Base-by-base conservation (phyloP, 2,888 invertebrate species). In the Loripinus fragilis region DNA sequence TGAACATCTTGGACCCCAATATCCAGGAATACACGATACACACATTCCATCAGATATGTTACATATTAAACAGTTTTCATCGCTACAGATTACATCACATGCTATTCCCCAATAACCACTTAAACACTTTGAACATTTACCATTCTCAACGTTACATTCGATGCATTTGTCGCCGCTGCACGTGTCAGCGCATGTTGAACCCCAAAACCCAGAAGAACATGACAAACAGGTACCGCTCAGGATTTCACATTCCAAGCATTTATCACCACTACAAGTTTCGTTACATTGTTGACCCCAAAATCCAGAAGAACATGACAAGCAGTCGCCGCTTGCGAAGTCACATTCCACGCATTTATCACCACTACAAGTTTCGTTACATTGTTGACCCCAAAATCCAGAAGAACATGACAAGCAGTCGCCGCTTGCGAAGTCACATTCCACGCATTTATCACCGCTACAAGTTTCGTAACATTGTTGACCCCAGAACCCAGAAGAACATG, bases 321-420 rank as follows among this genome's bases (percentile, higher is more conserved):
- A 83, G 3, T 76, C 45, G 20, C 78, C 78, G 17, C 38, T 72
- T 17, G 2, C n/a, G 28, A 70, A 69, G 48, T 75, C 67, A 50
- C 82, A 82, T 1, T 28, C 23, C 17, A 33, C 2, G 25, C 79
- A 79, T 48, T 77, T 55, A 5, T 70, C 42, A 15, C 30, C 30
- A 17, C 7, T 10, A 65, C 82, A 82, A 8, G 72, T 38, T 2
- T 50, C 35, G 48, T 80, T 70, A 52, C 82, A 82, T 15, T 41
- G 42, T 12, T 28, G n/a, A 10, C 77, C 79, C 72, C 74, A 77
- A 7, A 7, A 30, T 33, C 69, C 55, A 20, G 28, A 45, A 23
- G 0, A 17, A 50, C 82, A 82, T 3, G 35, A 33, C 5, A 42
- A 42, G 60, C 82, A 82, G 8, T 33, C 20, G 0, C 72, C 72